These are phyloP conservation scores for Drosophila setifemur DNA, from an alignment of 1,140 invertebrate genomes.

Conservation along the genomic window DNA sequence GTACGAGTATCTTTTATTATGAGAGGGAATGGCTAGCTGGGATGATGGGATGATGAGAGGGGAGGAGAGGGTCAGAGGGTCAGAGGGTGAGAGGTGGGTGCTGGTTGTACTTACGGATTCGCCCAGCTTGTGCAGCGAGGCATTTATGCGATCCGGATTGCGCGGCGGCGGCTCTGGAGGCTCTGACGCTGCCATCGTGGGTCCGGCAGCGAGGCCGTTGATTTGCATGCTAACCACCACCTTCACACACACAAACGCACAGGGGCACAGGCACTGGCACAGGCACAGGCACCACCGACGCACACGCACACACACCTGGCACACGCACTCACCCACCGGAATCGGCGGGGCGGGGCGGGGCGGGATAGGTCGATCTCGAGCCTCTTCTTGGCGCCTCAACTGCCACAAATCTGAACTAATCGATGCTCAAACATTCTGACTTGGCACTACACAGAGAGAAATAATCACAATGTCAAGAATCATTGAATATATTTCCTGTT, in stretches of 20 bases:
- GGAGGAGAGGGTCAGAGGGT: neutral
- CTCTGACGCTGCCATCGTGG: slow-evolving; percentile 82
- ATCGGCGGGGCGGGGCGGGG: slow-evolving; percentile 10
- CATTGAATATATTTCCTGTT: neutral
- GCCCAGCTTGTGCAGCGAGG: slow-evolving; percentile 80
- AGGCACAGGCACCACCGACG: slow-evolving; percentile 7
- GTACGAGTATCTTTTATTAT: slow-evolving; percentile 1
- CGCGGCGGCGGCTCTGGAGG: slow-evolving; percentile 82
- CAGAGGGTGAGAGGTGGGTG: slow-evolving; percentile 2
- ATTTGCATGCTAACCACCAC: slow-evolving; percentile 75
- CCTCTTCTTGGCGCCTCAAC: slow-evolving; percentile 25
- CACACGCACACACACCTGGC: neutral
- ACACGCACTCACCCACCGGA: neutral
- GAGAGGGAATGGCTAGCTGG: neutral
- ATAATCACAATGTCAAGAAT: neutral
- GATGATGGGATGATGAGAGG: slow-evolving; percentile 1
- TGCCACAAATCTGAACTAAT: slow-evolving; percentile 40
- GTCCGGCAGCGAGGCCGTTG: slow-evolving; percentile 78
- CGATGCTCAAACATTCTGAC: slow-evolving; percentile 41
- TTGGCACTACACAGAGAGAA: slow-evolving; percentile 20
- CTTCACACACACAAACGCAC: slow-evolving; percentile 5
- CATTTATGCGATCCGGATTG: slow-evolving; percentile 82
- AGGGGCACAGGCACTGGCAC: too few relatives aligned
- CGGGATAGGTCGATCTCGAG: slow-evolving; percentile 8
- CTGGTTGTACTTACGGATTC: slow-evolving; percentile 81